These are phyloP conservation scores for Nerophis ophidion DNA, from an alignment of 2,113 vertebrate genomes.

Conservation along the genomic window DNA sequence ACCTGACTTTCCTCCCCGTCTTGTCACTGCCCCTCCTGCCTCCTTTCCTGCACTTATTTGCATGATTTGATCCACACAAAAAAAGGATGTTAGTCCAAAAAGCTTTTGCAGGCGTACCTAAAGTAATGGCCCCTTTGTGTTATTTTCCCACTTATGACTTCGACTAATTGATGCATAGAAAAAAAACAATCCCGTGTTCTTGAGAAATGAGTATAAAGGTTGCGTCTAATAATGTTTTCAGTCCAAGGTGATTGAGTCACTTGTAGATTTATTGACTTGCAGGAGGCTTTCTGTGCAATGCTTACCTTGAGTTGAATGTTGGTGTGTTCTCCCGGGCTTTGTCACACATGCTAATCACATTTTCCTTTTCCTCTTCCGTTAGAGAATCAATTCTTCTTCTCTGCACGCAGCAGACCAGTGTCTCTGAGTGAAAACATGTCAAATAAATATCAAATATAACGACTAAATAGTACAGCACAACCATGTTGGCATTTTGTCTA, in stretches of 20 bases:
- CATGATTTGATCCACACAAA: too few species aligned
- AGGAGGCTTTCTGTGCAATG: slow-evolving; percentile 46
- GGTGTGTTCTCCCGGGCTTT: slow-evolving; percentile 30
- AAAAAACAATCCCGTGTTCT: neutral
- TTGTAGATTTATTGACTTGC: slow-evolving; percentile 33
- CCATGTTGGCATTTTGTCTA: too few species aligned
- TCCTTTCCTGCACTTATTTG: neutral
- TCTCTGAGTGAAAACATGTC: too few species aligned
- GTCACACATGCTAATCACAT: slow-evolving; percentile 44
- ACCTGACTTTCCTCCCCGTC: slow-evolving; percentile 19
- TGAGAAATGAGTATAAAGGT: neutral
- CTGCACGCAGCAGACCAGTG: slow-evolving; percentile 6
- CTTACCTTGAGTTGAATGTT: slow-evolving; percentile 38
- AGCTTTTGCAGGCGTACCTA: too few species aligned
- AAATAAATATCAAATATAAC: too few species aligned
- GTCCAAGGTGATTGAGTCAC: slow-evolving; percentile 23
- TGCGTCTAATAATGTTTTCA: slow-evolving; percentile 9
- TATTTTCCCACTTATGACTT: too few species aligned
- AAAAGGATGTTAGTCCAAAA: neutral
- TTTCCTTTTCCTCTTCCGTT: slow-evolving; percentile 27
- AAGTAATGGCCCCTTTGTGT: too few species aligned
- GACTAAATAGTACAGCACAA: too few species aligned
- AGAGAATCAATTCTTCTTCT: slow-evolving; percentile 50
- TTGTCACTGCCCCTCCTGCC: neutral
- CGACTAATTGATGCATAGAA: too few species aligned